These are phyloP conservation scores for Tanytarsus gracilentus DNA, from an alignment of 2,888 invertebrate species.

Conservation along the genomic window DNA sequence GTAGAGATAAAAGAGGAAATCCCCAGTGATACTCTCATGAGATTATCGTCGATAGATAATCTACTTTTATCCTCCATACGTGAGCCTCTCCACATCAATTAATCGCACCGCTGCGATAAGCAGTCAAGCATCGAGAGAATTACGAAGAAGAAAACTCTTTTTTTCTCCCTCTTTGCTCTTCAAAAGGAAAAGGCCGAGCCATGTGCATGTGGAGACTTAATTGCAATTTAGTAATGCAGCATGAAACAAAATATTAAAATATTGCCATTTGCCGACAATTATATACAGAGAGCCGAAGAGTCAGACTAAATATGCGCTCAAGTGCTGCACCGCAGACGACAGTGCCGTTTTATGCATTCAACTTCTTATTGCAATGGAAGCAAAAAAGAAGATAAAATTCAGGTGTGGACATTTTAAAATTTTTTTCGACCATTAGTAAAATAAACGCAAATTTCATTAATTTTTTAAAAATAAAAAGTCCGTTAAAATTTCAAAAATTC, in stretches of 20 bases:
- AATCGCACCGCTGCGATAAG: constrained; percentile 4
- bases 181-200: not conserved
- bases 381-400: too few species aligned
- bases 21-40: not conserved
- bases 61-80: not conserved
- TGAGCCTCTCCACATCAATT: constrained; percentile 13
- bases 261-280: constrained; percentile 16
- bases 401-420: too few species aligned
- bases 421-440: too few species aligned
- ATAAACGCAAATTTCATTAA: too few species aligned
- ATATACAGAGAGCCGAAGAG: too few species aligned
- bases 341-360: too few species aligned
- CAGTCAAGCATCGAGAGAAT: not conserved
- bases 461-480: too few species aligned
- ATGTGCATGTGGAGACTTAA: constrained; percentile 15
- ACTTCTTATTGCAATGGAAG: too few species aligned
- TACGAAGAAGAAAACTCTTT: not conserved
- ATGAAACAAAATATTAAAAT: constrained; percentile 13
- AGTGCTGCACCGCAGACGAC: too few species aligned
- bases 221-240: constrained; percentile 24
- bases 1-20: constrained; percentile 4
- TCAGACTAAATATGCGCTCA: too few species aligned
- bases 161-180: not conserved
- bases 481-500: too few species aligned
- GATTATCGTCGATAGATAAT: constrained; percentile 4